Percentiles rank a stretch among this genome's conserved stretches.
Evolutionary conservation across 2,888 invertebrate species (phyloP).

Genomic region (Pseudococcus viburni): DNA sequence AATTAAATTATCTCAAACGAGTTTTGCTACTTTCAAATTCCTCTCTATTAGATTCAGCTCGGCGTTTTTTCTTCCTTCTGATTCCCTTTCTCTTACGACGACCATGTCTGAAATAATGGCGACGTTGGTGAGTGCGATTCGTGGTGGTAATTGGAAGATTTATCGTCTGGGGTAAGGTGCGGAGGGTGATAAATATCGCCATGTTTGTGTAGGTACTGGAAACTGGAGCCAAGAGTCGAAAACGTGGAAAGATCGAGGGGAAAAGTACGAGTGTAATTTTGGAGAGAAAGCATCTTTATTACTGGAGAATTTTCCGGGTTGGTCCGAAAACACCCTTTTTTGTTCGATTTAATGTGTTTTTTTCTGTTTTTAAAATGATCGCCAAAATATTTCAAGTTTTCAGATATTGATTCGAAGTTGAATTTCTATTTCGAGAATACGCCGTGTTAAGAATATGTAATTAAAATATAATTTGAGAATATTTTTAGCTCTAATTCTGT

Average conservation of each 20-base stretch:
- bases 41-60: background rate
- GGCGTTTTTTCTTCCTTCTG: background rate
- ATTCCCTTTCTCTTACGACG: background rate
- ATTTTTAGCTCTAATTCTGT: too few species aligned
- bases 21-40: conserved; percentile 49
- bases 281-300: background rate
- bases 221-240: background rate
- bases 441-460: too few species aligned
- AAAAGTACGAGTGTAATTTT: background rate
- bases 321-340: too few species aligned
- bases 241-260: background rate
- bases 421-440: too few species aligned
- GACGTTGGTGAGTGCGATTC: background rate
- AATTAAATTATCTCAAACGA: conserved; percentile 36
- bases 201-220: too few species aligned
- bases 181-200: background rate
- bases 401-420: too few species aligned
- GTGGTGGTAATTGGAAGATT: background rate
- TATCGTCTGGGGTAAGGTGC: background rate
- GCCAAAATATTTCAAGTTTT: too few species aligned
- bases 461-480: too few species aligned
- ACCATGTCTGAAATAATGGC: background rate
- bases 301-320: too few species aligned
- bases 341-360: too few species aligned
- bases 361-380: too few species aligned